Percentiles rank a stretch among this genome's conserved stretches.
Evolutionary conservation across 1,140 invertebrate species (phyloP).

Genomic region (Rhyzopertha dominica): DNA sequence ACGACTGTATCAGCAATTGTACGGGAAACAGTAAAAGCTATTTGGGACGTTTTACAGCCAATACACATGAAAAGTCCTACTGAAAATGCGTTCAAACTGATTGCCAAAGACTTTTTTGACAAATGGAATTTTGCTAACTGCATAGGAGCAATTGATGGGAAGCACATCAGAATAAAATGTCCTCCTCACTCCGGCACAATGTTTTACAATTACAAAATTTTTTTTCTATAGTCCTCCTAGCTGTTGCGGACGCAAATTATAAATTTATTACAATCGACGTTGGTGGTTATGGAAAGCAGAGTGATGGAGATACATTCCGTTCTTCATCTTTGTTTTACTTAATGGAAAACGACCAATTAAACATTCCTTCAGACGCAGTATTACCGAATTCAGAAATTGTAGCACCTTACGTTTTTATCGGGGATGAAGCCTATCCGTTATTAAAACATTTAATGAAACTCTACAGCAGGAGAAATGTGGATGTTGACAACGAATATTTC

Average conservation of each 20-base stretch:
- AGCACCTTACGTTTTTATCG: constrained; percentile 44
- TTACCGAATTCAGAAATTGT: constrained; percentile 23
- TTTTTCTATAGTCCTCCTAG: constrained; percentile 44
- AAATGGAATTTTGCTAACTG: constrained; percentile 43
- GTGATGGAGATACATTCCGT: constrained; percentile 42
- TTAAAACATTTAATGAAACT: constrained; percentile 11
- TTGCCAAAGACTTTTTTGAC: too few relatives aligned
- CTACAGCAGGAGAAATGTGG: background rate
- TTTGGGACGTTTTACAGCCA: too few relatives aligned
- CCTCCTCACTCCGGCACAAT: constrained; percentile 33
- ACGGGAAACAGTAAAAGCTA: constrained; percentile 4
- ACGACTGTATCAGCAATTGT: constrained; percentile 3
- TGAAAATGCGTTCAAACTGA: constrained; percentile 4
- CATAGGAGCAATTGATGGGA: constrained; percentile 41
- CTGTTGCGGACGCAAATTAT: constrained; percentile 42
- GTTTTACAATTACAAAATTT: constrained; percentile 43
- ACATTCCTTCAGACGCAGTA: constrained; percentile 26
- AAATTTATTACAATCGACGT: constrained; percentile 44
- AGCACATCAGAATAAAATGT: constrained; percentile 32
- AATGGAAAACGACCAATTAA: constrained; percentile 23
- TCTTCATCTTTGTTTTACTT: constrained; percentile 27
- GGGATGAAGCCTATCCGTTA: constrained; percentile 48
- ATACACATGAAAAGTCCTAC: too few relatives aligned
- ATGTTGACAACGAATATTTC: constrained; percentile 7
- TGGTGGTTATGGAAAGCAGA: constrained; percentile 43